phyloP scores from a whole-genome alignment of 2,113 vertebrate species.

The cattle (Bos taurus) region DNA sequence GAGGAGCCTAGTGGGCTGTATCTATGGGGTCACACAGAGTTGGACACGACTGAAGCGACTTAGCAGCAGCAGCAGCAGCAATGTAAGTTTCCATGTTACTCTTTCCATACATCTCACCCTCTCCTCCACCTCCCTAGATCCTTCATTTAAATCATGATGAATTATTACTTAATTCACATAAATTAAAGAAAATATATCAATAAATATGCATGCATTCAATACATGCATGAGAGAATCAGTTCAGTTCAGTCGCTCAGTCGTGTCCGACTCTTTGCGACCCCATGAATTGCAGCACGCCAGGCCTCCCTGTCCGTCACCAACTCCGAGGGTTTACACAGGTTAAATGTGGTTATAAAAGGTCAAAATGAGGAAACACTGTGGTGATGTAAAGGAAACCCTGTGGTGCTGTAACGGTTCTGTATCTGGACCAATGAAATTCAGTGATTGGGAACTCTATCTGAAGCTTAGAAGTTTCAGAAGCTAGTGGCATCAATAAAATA shows the following conservation, averaged over 20 bases:
- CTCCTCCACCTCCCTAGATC: neutral
- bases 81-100: neutral
- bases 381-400: no score
- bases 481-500: neutral
- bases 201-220: neutral
- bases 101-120: neutral
- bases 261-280: no score
- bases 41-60: rapidly evolving
- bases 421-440: neutral
- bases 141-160: neutral
- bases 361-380: neutral
- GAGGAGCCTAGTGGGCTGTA: neutral
- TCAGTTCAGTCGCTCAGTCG: no score
- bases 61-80: neutral
- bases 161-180: neutral
- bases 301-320: no score
- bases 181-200: neutral
- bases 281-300: no score
- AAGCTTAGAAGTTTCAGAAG: neutral
- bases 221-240: neutral
- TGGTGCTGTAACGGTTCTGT: neutral
- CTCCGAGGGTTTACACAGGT: no score
- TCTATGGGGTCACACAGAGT: neutral
- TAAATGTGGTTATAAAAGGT: neutral
- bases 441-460: neutral